phyloP scores from a whole-genome alignment of 2,888 invertebrate genomes.

The Hydroisotoma schaefferi region DNA sequence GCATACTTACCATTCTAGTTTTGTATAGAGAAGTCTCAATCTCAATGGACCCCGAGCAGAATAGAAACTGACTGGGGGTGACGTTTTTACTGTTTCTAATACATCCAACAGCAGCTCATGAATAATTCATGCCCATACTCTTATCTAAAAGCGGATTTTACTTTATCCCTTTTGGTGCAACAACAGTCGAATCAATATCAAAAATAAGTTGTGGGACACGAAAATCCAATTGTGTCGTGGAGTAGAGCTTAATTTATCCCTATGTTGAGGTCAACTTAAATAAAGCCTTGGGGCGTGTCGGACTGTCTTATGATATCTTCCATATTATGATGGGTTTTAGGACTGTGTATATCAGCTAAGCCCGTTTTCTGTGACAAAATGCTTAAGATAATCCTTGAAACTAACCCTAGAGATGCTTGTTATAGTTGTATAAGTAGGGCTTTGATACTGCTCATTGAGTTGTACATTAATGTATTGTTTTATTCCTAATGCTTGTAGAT shows the following conservation, averaged over 20 bases:
- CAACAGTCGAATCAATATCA: conserved; percentile 44
- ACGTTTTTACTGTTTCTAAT: conserved; percentile 40
- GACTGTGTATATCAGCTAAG: too few relatives aligned
- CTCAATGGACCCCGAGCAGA: too few relatives aligned
- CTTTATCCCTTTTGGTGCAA: conserved; percentile 44
- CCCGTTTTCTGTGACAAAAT: background rate
- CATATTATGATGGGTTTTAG: background rate
- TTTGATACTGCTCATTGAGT: background rate
- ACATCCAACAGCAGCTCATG: conserved; percentile 47
- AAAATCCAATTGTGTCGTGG: conserved; percentile 48
- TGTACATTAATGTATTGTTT: background rate
- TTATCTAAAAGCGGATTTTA: conserved; percentile 48
- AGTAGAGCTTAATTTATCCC: conserved; percentile 23
- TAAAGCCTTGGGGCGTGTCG: conserved; percentile 8
- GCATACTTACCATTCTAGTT: too few relatives aligned
- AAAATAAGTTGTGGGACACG: conserved; percentile 48
- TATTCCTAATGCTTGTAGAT: conserved; percentile 25
- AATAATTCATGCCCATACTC: conserved; percentile 48
- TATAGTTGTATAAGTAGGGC: background rate
- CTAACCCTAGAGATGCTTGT: background rate
- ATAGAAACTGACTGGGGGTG: too few relatives aligned
- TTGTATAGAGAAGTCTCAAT: too few relatives aligned
- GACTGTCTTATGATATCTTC: conserved; percentile 5
- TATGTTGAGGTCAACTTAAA: background rate
- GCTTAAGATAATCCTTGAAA: too few relatives aligned